Base-by-base conservation (phyloP, 2,797 vertebrate species). In the Peromyscus aztecus region DNA sequence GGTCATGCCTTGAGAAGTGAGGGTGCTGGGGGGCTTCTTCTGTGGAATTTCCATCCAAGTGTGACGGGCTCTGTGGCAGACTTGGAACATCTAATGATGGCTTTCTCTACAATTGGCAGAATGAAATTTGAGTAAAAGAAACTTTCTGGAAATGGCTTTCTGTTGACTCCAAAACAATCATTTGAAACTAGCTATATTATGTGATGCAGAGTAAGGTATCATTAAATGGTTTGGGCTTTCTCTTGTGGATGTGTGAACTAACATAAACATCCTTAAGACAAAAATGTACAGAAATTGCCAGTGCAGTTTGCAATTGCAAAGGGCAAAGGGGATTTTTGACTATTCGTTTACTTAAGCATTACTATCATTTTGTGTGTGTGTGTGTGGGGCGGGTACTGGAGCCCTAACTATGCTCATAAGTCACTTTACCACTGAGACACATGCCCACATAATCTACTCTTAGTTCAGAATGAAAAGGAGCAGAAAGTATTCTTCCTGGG, bases 61-160 rank as follows among this genome's bases (percentile, higher is more conserved):
- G 46, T 40, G 46, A 11, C 9, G n/a, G 71, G n/a, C 49, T 13
- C 0, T 46, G 85, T 34, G 59, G 37, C 43, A 23, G 40, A 21
- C 78, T 73, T 77, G 65, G 27, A 43, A n/a, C 63, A 9, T 17
- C 34, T 12, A 6, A n/a, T 1, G 0, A 27, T 1, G 63, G 3
- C 16, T 71, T 63, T 24, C 14, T 57, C 14, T 85, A 10, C 6
- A 40, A 31, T 40, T 89, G 17, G 27, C 61, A 7, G 65, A 90
- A n/a, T 59, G 46, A 88, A 46, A 40, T 27, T 13, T 55, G 65
- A 89, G 52, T 65, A 21, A 67, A 88, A 85, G 6, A 40, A 31
- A 83, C 7, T 59, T 91, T 81, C 52, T 63, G 71, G 55, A 65
- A 78, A 71, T 95, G 9, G 43, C 37, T 92, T 95, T 43, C 34